These are phyloP conservation scores for Paramormyrops hopkinsi DNA, from an alignment of 2,797 vertebrate species.

Conservation along the genomic window DNA sequence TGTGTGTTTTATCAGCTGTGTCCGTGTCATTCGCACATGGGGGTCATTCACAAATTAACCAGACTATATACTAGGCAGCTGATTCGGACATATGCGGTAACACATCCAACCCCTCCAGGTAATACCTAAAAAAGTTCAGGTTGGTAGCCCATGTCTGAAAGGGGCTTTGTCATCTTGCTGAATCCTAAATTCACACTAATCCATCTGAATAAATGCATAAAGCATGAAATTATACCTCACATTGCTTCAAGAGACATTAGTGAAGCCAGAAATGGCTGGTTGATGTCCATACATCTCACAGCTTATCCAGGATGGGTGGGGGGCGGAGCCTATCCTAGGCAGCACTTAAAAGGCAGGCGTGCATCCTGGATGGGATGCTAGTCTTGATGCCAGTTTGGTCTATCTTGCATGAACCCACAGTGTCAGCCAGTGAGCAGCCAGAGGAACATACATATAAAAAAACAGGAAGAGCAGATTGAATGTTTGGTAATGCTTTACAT, in stretches of 20 bases:
- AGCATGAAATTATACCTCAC: background rate
- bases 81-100: background rate
- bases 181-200: background rate
- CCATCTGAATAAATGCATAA: background rate
- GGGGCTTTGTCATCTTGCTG: background rate
- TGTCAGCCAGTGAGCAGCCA: background rate
- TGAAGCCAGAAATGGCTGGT: background rate
- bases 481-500: background rate
- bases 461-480: background rate
- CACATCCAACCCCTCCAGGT: background rate
- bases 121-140: background rate
- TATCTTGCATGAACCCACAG: background rate
- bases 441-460: background rate
- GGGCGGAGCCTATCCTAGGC: background rate
- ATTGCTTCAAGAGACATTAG: background rate
- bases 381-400: background rate
- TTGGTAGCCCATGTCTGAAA: background rate
- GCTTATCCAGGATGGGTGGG: background rate
- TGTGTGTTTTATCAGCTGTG: background rate
- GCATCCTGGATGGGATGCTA: background rate
- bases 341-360: background rate
- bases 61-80: background rate
- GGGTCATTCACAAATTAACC: background rate
- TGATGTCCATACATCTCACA: background rate
- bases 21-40: background rate